A percentile compares a stretch with the other conserved stretches of the same genome.
Evolutionary conservation across 1,140 invertebrate genomes (phyloP).

Genomic region (Ephestia elutella): DNA sequence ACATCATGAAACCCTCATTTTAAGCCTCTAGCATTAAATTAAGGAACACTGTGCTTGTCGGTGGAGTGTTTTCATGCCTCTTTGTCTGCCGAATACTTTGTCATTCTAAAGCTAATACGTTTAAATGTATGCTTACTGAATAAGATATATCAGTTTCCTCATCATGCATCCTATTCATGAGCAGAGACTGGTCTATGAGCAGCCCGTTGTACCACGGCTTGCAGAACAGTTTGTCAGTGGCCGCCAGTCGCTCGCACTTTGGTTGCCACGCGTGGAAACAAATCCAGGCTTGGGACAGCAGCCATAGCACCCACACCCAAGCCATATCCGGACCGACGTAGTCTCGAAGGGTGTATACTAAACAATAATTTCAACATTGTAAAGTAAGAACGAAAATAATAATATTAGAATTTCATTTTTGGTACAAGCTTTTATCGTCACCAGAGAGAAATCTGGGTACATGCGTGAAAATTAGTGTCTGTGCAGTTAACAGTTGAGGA

Average conservation of each 20-base stretch:
- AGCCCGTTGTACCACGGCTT: slow-evolving; percentile 93
- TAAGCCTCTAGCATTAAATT: no score
- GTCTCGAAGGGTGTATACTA: slow-evolving; percentile 85
- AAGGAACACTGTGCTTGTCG: no score
- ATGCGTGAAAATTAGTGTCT: no score
- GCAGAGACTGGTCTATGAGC: slow-evolving; percentile 95
- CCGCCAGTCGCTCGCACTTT: slow-evolving; percentile 94
- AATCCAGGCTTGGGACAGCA: slow-evolving; percentile 95
- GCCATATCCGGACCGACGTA: slow-evolving; percentile 89
- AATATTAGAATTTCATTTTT: no score
- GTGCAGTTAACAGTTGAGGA: no score
- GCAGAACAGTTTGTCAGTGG: slow-evolving; percentile 96
- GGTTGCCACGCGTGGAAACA: slow-evolving; percentile 96
- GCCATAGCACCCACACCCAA: slow-evolving; percentile 94
- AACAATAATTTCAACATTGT: slow-evolving; percentile 26
- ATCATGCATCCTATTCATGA: slow-evolving; percentile 92
- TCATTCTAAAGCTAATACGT: neutral
- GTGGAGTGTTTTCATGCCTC: no score
- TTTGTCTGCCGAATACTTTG: no score
- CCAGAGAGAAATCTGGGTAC: no score
- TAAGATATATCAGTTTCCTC: slow-evolving; percentile 94
- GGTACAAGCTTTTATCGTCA: no score
- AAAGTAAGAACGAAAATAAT: no score
- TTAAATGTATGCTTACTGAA: slow-evolving; percentile 75
- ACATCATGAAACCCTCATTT: no score